Base-by-base conservation (phyloP, 2,113 vertebrate genomes). In the Catharus bicknelli region DNA sequence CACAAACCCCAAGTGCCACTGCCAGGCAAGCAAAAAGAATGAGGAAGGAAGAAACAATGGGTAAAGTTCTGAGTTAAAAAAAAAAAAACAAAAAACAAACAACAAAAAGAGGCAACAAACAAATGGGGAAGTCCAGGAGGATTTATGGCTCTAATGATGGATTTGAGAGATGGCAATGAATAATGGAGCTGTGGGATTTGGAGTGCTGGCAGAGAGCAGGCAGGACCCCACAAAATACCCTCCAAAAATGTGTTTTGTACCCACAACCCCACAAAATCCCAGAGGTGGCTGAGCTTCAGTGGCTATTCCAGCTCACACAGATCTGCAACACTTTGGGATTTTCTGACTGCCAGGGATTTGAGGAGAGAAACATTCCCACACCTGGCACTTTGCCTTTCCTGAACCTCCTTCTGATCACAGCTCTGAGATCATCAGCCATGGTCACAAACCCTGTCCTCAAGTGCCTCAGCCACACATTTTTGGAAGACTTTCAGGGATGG, bases 1-100 rank as follows among this genome's bases (percentile, higher is more conserved):
- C 51, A n/a, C 51, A 94, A 94, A 61, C 62, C 94, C 83, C 94
- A 54, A 85, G 84, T 61, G 86, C 74, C 75, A 16, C 83, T 40
- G 64, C 42, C 83, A 94, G 90, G 63, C 86, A 51, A 76, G 66
- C 43, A 66, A 74, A 82, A 81, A 76, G 69, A 92, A 86, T 23
- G 79, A 83, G 29, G 66, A 50, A 67, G 76, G 45, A 34, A 81
- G 73, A 88, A 95, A 91, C 63, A 92, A 90, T 27, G 73, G n/a
- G 77, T 23, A 87, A 91, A 96, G 70, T 30, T 30, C 66, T 34
- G 82, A 72, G 74, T 2, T 34, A 2, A 59, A 48, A 51, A 62
- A 21, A 20, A 9, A 9, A 61, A 32, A 21, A n/a, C n/a, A 7
- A 62, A 13, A 61, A 36, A 21, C 7, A 63, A 62, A 14, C n/a